Conservation (phyloP, 2,113 vertebrate species). For the Aix galericulata region DNA sequence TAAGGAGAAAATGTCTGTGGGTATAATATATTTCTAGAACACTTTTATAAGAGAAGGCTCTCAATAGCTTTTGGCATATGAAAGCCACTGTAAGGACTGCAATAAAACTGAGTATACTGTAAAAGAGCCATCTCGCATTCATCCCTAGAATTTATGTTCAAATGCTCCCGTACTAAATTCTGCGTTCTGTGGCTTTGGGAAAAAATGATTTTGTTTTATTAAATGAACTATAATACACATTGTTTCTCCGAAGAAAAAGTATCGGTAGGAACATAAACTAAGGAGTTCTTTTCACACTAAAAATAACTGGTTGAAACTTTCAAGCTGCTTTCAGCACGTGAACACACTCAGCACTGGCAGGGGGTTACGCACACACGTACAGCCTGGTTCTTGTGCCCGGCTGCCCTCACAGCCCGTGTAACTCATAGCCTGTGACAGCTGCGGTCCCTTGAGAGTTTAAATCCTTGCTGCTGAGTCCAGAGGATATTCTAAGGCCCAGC, state of each 20-base stretch:
- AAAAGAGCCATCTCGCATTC: slow-evolving; percentile 34
- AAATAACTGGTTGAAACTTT: not conserved
- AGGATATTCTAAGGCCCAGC: not conserved
- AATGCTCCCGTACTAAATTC: slow-evolving; percentile 20
- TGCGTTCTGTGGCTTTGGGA: slow-evolving; percentile 17
- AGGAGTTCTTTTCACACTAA: slow-evolving; percentile 16
- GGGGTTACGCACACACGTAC: not conserved
- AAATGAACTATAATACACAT: slow-evolving; percentile 56
- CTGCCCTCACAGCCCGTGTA: not conserved
- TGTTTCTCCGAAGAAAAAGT: slow-evolving; percentile 54
- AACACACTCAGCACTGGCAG: not conserved
- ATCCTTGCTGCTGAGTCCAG: not conserved
- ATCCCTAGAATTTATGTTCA: slow-evolving; percentile 28
- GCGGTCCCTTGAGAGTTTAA: not conserved
- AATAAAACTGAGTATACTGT: slow-evolving; percentile 30
- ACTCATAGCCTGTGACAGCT: not conserved
- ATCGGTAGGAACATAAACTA: not conserved
- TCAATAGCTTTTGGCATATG: slow-evolving; percentile 24
- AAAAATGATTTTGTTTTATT: slow-evolving; percentile 63
- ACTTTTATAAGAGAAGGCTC: not conserved
- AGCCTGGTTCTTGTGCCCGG: not conserved
- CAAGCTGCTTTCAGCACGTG: not conserved
- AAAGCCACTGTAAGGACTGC: slow-evolving; percentile 35
- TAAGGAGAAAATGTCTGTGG: not conserved
- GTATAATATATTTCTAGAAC: not conserved